Conservation (phyloP, 2,888 invertebrate species). For the Habrosyne pyritoides region DNA sequence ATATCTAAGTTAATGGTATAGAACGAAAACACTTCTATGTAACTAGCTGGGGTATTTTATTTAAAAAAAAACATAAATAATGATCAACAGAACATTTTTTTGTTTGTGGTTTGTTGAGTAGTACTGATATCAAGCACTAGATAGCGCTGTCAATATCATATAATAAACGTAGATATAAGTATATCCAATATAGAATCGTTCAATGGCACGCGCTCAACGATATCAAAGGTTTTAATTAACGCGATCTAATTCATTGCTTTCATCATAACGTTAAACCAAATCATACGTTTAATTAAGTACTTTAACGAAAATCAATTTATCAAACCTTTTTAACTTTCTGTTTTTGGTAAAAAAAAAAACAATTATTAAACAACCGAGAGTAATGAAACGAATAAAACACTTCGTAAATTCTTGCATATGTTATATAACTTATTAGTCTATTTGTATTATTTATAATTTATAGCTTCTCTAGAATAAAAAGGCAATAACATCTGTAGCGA, state of each 20-base stretch:
- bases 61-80: too few relatives aligned
- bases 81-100: too few relatives aligned
- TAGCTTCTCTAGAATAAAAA: too few relatives aligned
- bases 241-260: constrained; percentile 19
- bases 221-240: constrained; percentile 23
- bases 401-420: too few relatives aligned
- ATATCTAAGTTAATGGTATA: not conserved
- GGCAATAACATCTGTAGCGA: too few relatives aligned
- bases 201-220: constrained; percentile 11
- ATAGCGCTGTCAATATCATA: constrained; percentile 41
- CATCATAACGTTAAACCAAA: constrained; percentile 15
- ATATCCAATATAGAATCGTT: constrained; percentile 25
- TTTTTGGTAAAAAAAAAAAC: not conserved
- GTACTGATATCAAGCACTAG: constrained; percentile 36
- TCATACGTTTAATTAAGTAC: not conserved
- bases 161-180: constrained; percentile 23
- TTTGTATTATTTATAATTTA: too few relatives aligned
- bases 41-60: not conserved
- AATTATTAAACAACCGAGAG: not conserved
- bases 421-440: too few relatives aligned
- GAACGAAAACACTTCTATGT: not conserved
- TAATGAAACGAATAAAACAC: too few relatives aligned
- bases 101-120: constrained; percentile 12
- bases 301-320: not conserved
- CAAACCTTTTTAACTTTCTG: not conserved